Evolutionary conservation across 2,888 invertebrate genomes (phyloP), one percentile per base, ranked within the genome.

Genomic region (Nesidiocoris tenuis): DNA sequence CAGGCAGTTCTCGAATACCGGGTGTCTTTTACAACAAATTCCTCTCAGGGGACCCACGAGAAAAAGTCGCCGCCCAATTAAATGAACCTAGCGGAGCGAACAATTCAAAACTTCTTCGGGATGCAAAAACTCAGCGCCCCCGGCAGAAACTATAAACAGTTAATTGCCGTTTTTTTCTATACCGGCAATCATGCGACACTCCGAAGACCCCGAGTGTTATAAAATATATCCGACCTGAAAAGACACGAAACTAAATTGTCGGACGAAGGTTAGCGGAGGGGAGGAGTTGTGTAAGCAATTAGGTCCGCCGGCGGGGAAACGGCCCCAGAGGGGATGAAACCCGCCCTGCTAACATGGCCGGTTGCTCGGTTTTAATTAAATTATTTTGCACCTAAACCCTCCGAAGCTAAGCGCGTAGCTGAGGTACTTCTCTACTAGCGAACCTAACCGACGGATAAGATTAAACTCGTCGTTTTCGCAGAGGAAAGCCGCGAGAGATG

Each of bases 261-360:
- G 22, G 72, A 21, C 25, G 71, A 25, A 72, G 72, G 72, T 72
- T 61, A 39, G 72, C 25, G 17, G 72, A 23, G 72, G 72, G 39
- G 39, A 39, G 39, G 63, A 63, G 72, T 72, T 72, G 72, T 72
- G 72, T 72, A 72, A 72, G 72, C 72, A 72, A 72, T 72, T 72
- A 72, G 72, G 72, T 72, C 57, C 39, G 39, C 39, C 23, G 61
- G 63, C 23, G 21, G 72, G 72, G 24, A 25, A 72, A 61, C 61
- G 72, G 72, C 61, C 72, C 72, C 57, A 22, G 12, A 25, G 72
- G 72, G 63, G 39, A 39, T 39, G 61, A 61, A 54, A 18, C 59
- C 39, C 39, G 39, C 39, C 39, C 39, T 39, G 39, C 63, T 72
- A 72, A 72, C 72, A 72, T 56, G 72, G 70, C 17, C 9, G 39